phyloP scores from a whole-genome alignment of 2,113 vertebrate species.

The Tragelaphus strepsiceros region DNA sequence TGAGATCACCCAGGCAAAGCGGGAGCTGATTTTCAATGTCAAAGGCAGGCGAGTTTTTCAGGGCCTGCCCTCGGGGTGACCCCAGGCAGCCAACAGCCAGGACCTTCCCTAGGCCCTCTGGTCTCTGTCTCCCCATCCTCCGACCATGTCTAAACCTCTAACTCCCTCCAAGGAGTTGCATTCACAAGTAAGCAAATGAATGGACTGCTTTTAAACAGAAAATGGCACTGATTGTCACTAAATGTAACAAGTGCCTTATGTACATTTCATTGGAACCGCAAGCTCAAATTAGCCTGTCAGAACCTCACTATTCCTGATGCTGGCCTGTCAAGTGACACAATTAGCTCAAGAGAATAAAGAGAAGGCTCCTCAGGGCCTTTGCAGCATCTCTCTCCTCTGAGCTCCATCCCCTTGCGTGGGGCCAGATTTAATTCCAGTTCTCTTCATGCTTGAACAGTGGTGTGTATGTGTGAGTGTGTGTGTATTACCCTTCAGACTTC shows the following conservation, averaged over 20 bases:
- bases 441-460: conserved; percentile 44
- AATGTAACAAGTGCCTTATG: conserved; percentile 73
- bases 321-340: conserved; percentile 78
- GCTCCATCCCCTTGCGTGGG: conserved; percentile 34
- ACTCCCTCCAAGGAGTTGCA: not conserved
- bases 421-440: conserved; percentile 68
- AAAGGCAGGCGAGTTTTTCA: not conserved
- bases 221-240: conserved; percentile 82
- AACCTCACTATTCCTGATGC: conserved; percentile 71
- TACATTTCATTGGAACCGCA: conserved; percentile 73
- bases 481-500: conserved; percentile 13
- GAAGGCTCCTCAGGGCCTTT: conserved; percentile 75
- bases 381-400: not conserved
- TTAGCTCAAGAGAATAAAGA: conserved; percentile 79
- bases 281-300: conserved; percentile 83
- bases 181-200: conserved; percentile 57
- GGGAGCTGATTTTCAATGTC: not conserved
- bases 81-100: not conserved
- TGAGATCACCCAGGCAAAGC: not conserved
- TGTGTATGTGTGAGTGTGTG: not conserved
- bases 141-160: not conserved
- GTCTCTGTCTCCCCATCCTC: not conserved
- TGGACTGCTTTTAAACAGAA: conserved; percentile 70
- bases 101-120: not conserved
- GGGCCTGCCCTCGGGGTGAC: not conserved